A percentile compares a stretch with the other conserved stretches of the same genome.
Conservation (phyloP, 2,888 invertebrate genomes). For the Eristalis pertinax region DNA sequence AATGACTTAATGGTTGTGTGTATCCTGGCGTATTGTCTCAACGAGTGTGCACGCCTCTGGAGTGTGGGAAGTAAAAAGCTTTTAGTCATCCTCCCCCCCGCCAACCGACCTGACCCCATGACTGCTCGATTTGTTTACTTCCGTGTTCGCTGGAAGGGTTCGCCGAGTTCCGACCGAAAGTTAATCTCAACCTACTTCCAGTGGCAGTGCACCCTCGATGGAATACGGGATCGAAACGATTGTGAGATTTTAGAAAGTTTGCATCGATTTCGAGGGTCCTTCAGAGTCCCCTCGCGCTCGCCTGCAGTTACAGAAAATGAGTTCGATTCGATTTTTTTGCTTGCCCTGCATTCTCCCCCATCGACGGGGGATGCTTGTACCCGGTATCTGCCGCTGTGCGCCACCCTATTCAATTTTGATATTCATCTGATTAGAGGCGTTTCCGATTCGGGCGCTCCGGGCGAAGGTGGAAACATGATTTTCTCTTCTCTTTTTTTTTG, state of each 20-base stretch:
- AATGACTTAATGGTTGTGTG: conserved; percentile 65
- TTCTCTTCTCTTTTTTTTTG: conserved; percentile 34
- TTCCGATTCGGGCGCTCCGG: conserved; percentile 47
- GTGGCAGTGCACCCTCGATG: neutral
- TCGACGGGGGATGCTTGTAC: neutral
- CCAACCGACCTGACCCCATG: neutral
- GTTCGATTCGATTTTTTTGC: conserved; percentile 7
- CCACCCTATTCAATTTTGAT: conserved; percentile 60
- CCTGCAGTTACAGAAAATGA: conserved; percentile 44
- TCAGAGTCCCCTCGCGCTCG: neutral
- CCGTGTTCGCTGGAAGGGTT: conserved; percentile 54
- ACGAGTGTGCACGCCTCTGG: conserved; percentile 49
- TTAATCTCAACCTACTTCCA: conserved; percentile 48
- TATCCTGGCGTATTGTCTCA: conserved; percentile 71
- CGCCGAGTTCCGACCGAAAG: conserved; percentile 35
- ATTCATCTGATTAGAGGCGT: conserved; percentile 66
- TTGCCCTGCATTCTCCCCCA: conserved; percentile 1
- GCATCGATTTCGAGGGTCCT: conserved; percentile 55
- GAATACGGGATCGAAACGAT: conserved; percentile 32
- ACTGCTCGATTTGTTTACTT: conserved; percentile 50
- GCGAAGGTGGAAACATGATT: conserved; percentile 21
- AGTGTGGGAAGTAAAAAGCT: conserved; percentile 59
- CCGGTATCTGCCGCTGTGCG: neutral
- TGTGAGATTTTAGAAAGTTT: conserved; percentile 43
- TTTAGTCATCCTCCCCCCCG: conserved; percentile 34